A percentile compares a stretch with the other conserved stretches of the same genome.
Conservation (phyloP, 53 echinoderm and acorn worm genomes). For the Echinometra lucunter region DNA sequence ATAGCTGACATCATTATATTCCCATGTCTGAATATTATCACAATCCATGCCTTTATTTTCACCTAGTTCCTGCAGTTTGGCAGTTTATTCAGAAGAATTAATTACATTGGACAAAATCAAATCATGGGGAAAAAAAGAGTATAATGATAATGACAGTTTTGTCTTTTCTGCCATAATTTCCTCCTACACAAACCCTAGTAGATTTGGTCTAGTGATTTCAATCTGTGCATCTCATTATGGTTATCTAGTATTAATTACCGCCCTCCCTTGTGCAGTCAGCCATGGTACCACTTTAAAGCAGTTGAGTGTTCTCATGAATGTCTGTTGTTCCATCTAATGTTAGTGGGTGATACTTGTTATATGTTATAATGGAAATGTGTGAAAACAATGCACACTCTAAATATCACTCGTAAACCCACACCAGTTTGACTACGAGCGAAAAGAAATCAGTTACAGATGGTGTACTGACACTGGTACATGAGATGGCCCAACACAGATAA, state of each 20-base stretch:
- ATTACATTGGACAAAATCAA: not conserved
- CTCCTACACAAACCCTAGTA: slow-evolving; percentile 7
- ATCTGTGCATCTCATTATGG: slow-evolving; percentile 28
- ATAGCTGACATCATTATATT: too few species aligned
- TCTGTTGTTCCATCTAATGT: not conserved
- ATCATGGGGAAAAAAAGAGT: not conserved
- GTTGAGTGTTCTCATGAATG: not conserved
- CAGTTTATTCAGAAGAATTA: not conserved
- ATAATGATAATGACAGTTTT: not conserved
- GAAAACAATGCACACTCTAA: not conserved
- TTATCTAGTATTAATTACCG: not conserved
- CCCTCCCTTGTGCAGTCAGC: slow-evolving; percentile 24
- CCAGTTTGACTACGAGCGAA: too few species aligned
- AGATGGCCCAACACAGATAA: too few species aligned
- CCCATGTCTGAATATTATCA: not conserved
- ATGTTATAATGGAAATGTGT: not conserved
- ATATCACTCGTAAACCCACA: not conserved
- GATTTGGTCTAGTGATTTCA: slow-evolving; percentile 25
- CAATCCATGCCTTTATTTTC: too few species aligned
- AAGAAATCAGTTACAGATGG: too few species aligned
- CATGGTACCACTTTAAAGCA: not conserved
- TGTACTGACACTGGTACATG: too few species aligned
- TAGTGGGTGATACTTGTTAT: not conserved
- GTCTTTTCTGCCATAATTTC: slow-evolving; percentile 26
- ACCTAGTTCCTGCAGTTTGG: not conserved